Percentiles rank a stretch among this genome's conserved stretches.
Conservation (phyloP, 1,140 invertebrate genomes). For the Caerostris extrusa region DNA sequence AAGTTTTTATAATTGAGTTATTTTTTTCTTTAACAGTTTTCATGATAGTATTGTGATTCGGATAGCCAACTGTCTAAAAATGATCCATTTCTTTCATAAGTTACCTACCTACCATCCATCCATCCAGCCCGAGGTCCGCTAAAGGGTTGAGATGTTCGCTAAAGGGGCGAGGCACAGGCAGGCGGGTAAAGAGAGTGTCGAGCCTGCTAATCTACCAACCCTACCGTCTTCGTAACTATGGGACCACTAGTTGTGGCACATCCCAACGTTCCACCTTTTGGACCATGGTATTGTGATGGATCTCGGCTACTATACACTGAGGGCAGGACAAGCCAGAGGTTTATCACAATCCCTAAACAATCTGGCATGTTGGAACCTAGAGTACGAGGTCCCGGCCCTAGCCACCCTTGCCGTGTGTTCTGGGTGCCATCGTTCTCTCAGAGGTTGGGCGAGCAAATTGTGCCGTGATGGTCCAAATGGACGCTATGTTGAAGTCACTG, state of each 20-base stretch:
- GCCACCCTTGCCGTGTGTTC: background rate
- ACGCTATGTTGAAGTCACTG: slow-evolving; percentile 62
- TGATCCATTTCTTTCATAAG: slow-evolving; percentile 75
- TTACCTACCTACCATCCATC: slow-evolving; percentile 75
- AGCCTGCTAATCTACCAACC: slow-evolving; percentile 30
- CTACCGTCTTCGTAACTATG: slow-evolving; percentile 50
- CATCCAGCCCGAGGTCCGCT: slow-evolving; percentile 70
- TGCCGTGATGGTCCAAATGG: slow-evolving; percentile 55
- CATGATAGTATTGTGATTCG: slow-evolving; percentile 69
- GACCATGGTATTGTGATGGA: slow-evolving; percentile 51
- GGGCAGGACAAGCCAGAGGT: slow-evolving; percentile 62
- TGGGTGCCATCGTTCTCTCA: slow-evolving; percentile 48
- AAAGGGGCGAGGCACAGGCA: slow-evolving; percentile 65
- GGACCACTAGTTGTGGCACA: slow-evolving; percentile 69
- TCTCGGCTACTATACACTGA: slow-evolving; percentile 54
- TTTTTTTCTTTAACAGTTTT: slow-evolving; percentile 62
- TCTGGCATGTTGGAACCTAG: slow-evolving; percentile 54
- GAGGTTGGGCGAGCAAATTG: slow-evolving; percentile 59
- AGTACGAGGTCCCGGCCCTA: slow-evolving; percentile 39
- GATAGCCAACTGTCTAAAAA: slow-evolving; percentile 71
- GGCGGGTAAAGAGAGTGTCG: slow-evolving; percentile 14
- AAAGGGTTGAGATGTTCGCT: slow-evolving; percentile 73
- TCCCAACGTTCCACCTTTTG: slow-evolving; percentile 50
- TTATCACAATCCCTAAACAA: slow-evolving; percentile 18
- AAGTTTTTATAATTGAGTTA: slow-evolving; percentile 12